phyloP scores from a whole-genome alignment of 2,888 invertebrate genomes.

The Synergus umbraculus region DNA sequence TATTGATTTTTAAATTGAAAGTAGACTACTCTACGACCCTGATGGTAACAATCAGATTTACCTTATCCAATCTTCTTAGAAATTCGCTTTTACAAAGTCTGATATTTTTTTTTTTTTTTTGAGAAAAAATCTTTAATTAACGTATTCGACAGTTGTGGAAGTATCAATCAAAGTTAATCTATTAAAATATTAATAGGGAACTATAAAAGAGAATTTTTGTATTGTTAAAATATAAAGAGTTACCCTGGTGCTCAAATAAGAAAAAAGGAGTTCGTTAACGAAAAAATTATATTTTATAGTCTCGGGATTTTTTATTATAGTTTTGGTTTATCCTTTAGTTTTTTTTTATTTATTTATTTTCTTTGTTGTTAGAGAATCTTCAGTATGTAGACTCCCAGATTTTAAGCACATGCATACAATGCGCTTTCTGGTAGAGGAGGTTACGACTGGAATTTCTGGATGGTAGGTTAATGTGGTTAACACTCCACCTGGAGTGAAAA shows the following conservation, averaged over 20 bases:
- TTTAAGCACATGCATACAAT: constrained; percentile 3
- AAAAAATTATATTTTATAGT: not conserved
- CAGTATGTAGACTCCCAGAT: not conserved
- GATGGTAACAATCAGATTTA: too few relatives aligned
- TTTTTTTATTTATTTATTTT: not conserved
- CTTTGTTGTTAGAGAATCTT: not conserved
- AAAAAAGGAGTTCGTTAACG: not conserved
- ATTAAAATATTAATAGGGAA: too few relatives aligned
- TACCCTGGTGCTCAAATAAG: not conserved
- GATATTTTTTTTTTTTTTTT: too few relatives aligned
- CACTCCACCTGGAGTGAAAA: constrained; percentile 33
- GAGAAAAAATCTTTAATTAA: too few relatives aligned
- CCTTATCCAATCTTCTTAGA: too few relatives aligned
- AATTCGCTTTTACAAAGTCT: too few relatives aligned
- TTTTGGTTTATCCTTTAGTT: not conserved
- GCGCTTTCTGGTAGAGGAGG: not conserved
- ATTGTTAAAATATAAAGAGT: too few relatives aligned
- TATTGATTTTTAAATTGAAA: too few relatives aligned
- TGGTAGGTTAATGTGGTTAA: constrained; percentile 14
- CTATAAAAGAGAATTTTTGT: too few relatives aligned
- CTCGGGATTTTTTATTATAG: not conserved
- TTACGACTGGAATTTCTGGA: constrained; percentile 8
- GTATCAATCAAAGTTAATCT: too few relatives aligned
- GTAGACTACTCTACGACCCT: too few relatives aligned
- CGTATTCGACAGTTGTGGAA: too few relatives aligned